Evolutionary conservation across 1,140 invertebrate species (phyloP).

Genomic region (Mesaphorura yosii): DNA sequence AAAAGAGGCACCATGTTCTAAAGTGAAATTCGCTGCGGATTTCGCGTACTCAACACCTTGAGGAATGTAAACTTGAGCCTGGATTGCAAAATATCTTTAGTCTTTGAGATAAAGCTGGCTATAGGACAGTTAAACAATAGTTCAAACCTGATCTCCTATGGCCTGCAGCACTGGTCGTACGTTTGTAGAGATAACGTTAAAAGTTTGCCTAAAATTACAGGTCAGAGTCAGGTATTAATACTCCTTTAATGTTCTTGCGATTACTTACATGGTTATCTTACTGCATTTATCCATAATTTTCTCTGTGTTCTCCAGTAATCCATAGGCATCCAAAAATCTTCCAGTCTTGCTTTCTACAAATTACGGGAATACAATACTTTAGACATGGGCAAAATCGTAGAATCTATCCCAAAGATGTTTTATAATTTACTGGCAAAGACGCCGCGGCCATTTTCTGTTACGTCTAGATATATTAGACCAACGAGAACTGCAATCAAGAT

Average conservation of each 20-base stretch:
- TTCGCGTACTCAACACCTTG: constrained; percentile 15
- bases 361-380: neutral
- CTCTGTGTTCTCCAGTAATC: constrained; percentile 23
- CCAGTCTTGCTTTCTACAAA: constrained; percentile 26
- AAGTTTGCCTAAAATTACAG: constrained; percentile 15
- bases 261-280: constrained; percentile 4
- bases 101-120: neutral
- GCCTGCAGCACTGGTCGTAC: constrained; percentile 31
- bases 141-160: constrained; percentile 25
- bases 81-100: constrained; percentile 5
- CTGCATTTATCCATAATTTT: constrained; percentile 2
- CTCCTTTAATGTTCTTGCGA: neutral
- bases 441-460: constrained; percentile 29
- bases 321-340: constrained; percentile 24
- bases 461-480: constrained; percentile 26
- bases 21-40: neutral
- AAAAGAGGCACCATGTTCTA: neutral
- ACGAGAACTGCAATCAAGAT: constrained; percentile 19
- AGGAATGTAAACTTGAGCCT: constrained; percentile 30
- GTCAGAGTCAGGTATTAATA: constrained; percentile 5
- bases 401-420: neutral
- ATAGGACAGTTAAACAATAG: neutral
- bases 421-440: constrained; percentile 27
- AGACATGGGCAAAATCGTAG: neutral
- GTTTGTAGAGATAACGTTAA: constrained; percentile 26